Conservation (phyloP, 2,888 invertebrate genomes). For the Homarus gammarus region DNA sequence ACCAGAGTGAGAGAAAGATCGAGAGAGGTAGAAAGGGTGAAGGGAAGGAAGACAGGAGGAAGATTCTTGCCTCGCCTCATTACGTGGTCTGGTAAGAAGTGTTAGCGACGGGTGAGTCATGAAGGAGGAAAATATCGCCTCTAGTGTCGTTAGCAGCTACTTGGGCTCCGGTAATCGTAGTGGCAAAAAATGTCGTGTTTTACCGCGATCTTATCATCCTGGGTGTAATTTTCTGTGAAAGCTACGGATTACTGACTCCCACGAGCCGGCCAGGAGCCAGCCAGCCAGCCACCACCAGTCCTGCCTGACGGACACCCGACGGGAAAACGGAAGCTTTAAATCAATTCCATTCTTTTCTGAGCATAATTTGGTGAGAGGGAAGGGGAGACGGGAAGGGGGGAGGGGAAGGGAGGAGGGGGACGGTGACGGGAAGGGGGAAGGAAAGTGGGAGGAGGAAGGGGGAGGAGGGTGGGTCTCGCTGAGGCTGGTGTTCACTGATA, state of each 20-base stretch:
- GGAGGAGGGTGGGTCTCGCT: too few species aligned
- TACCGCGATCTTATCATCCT: not conserved
- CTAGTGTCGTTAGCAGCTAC: not conserved
- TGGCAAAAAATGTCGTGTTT: not conserved
- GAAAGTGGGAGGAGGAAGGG: too few species aligned
- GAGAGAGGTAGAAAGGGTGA: too few species aligned
- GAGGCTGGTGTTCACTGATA: too few species aligned
- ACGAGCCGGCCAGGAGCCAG: not conserved
- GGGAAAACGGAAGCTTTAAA: constrained; percentile 1
- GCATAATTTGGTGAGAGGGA: not conserved
- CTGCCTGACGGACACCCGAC: not conserved
- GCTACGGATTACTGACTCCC: not conserved
- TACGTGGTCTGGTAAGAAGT: not conserved
- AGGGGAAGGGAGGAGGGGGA: too few species aligned
- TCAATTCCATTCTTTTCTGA: constrained; percentile 1
- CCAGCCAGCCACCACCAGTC: too few species aligned
- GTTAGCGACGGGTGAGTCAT: not conserved
- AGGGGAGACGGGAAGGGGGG: too few species aligned
- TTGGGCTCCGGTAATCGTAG: not conserved
- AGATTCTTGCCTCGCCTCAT: not conserved
- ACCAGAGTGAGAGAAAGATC: not conserved
- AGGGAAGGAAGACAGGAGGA: not conserved
- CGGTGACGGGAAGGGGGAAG: too few species aligned
- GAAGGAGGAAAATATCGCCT: not conserved
- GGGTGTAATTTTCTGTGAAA: not conserved